Evolutionary conservation across 2,797 vertebrate species (phyloP), one percentile per base, ranked within the genome.

Genomic region (Okamejei kenojei): DNA sequence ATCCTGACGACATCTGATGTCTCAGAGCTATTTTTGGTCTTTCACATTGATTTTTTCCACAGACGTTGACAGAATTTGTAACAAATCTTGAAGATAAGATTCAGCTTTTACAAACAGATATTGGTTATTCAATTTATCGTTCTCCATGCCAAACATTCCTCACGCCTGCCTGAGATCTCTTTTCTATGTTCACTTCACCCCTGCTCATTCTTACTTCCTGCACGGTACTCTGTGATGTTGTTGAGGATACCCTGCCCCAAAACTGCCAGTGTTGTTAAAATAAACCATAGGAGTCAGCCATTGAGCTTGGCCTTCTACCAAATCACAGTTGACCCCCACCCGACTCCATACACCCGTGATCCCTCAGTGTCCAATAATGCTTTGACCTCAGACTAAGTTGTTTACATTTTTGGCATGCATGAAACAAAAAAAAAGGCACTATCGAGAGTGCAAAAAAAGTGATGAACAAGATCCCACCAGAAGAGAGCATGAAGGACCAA

Each of bases 21-120:
- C n/a, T 35, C 15, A 17, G n/a, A 88, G 61, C n/a, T 88, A 68
- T 88, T 88, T 88, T 17, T 88, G 63, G 84, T 21, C 7, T 32
- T 68, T 21, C 63, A 21, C n/a, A 88, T 88, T 88, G 84, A 88
- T 88, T 88, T 84, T 54, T 68, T 68, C 84, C 84, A 88, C 61
- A 88, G 84, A 65, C n/a, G 23, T 68, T 65, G 84, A 68, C 17
- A 68, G n/a, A 9, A 32, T 21, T 35, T 32, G n/a, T n/a, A 65
- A 21, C 15, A 32, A 88, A 65, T 19, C 61, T 15, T 7, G n/a
- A 88, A 32, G 7, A 32, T 7, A 68, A 21, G 32, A 68, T 88
- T 63, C 84, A 88, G 61, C 7, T 0, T 2, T 26, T 54, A 82
- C 8, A 81, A 81, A 81, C 26, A 17, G 15, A 23, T 35, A 8